Evolutionary conservation across 2,797 vertebrate genomes (phyloP).

Genomic region (Apogon talboti): DNA sequence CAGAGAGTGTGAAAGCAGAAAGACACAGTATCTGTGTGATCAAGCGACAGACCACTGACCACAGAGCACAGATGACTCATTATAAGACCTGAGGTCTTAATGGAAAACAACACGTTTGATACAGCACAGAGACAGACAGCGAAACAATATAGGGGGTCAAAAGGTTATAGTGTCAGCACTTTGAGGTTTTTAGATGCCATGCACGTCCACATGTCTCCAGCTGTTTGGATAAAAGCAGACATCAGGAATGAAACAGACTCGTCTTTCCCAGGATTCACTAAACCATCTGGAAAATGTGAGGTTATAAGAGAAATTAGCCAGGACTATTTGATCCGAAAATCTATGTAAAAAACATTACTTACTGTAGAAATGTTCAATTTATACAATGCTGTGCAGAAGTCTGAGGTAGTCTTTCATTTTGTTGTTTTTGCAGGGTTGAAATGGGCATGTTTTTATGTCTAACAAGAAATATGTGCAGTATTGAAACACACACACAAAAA

Average conservation of each 20-base stretch:
- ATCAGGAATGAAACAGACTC: neutral
- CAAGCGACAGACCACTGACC: conserved; percentile 17
- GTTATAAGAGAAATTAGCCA: neutral
- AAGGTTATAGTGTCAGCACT: too few species aligned
- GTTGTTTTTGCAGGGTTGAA: too few species aligned
- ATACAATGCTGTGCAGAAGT: too few species aligned
- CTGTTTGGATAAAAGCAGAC: too few species aligned
- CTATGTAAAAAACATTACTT: neutral
- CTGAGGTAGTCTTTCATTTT: too few species aligned
- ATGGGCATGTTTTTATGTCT: too few species aligned
- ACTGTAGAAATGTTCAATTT: too few species aligned
- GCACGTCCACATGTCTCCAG: too few species aligned
- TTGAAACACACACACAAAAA: too few species aligned
- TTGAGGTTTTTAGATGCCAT: neutral
- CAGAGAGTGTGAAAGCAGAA: conserved; percentile 1
- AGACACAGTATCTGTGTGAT: neutral
- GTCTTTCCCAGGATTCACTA: neutral
- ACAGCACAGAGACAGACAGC: conserved; percentile 4
- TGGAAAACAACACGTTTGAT: conserved; percentile 31
- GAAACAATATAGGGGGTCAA: neutral
- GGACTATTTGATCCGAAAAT: neutral
- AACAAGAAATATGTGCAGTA: too few species aligned
- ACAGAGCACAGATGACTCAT: conserved; percentile 50
- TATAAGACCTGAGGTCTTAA: conserved; percentile 36
- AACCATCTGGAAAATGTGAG: neutral